These are phyloP conservation scores for Asbolus verrucosus DNA, from an alignment of 1,140 invertebrate genomes.

Conservation along the genomic window DNA sequence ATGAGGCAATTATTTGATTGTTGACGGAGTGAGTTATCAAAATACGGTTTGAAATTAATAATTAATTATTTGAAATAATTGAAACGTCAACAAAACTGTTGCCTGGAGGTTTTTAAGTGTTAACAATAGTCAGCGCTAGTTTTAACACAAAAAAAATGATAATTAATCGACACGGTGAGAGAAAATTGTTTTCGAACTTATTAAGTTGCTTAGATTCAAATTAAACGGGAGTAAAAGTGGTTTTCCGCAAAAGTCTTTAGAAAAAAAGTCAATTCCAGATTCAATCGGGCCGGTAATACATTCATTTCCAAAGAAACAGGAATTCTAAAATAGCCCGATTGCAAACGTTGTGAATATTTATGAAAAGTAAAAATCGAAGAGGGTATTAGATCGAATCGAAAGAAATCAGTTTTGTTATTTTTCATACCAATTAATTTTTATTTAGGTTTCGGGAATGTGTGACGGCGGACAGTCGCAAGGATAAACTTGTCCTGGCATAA, in stretches of 20 bases:
- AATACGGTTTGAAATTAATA: no score
- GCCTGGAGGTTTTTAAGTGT: conserved; percentile 1
- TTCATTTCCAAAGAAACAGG: conserved; percentile 33
- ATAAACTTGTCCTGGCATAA: conserved; percentile 44
- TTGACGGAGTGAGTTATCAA: no score
- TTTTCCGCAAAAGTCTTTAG: conserved; percentile 19
- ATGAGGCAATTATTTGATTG: no score
- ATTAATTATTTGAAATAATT: no score
- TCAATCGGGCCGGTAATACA: conserved; percentile 35
- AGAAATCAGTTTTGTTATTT: conserved; percentile 11
- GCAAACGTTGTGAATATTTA: conserved; percentile 1
- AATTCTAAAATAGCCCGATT: conserved; percentile 20
- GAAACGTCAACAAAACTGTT: conserved; percentile 8
- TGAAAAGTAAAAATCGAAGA: conserved; percentile 5
- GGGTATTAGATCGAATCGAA: not conserved
- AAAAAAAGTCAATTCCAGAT: conserved; percentile 35
- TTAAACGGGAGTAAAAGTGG: conserved; percentile 28
- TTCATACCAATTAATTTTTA: conserved; percentile 41
- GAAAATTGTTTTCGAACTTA: conserved; percentile 34
- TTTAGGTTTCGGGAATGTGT: conserved; percentile 34
- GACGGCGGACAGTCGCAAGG: conserved; percentile 46
- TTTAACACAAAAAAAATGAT: conserved; percentile 17
- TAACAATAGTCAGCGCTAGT: no score
- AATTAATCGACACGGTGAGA: conserved; percentile 16
- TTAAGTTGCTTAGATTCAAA: conserved; percentile 35